Base-by-base conservation (phyloP, 2,888 invertebrate species). In the Uropetala carovei region DNA sequence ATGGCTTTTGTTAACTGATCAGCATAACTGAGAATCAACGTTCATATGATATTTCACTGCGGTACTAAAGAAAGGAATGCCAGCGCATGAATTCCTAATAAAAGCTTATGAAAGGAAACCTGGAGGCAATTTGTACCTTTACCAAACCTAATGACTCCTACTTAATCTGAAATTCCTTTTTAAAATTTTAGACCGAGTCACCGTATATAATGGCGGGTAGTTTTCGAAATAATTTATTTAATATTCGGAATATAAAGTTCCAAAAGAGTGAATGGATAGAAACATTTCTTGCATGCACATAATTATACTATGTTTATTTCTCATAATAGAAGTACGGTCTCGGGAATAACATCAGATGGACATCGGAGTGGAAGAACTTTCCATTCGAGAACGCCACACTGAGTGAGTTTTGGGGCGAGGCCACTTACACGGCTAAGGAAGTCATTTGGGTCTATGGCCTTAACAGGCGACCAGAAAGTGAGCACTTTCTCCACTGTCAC, bases 401-500 rank as follows among this genome's bases (percentile, higher is more conserved):
- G 57, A 95, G 96, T 7, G 95, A 96, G 7, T 95, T 97, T 81
- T 97, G 97, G 95, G 94, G 95, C 0, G 96, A 96, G 81, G 96
- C 96, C 18, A 97, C 97, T 0, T 97, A 96, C 93, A 95, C 94
- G 0, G 94, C 95, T 5, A 93, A 94, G 0, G 97, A 97, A 92
- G 95, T 96, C 81, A 96, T 97, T 92, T 94, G 95, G 10, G 95
- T 96, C 64, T 96, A 95, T 93, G 96, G 96, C 0, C 95, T 97
- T n/a, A 95, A 96, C 93, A 95, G 95, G 0, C 94, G 94, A 0
- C 22, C 91, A 27, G 94, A 94, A 0, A 96, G 97, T 96, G 94
- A 95, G 96, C 95, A 43, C 43, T 5, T 43, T 43, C 43, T 43
- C 43, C 3, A 43, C 5, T 43, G 5, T 43, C 43, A 5, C 43